These are phyloP conservation scores for Lepus americanus DNA, from an alignment of 2,113 vertebrate species.

Conservation along the genomic window DNA sequence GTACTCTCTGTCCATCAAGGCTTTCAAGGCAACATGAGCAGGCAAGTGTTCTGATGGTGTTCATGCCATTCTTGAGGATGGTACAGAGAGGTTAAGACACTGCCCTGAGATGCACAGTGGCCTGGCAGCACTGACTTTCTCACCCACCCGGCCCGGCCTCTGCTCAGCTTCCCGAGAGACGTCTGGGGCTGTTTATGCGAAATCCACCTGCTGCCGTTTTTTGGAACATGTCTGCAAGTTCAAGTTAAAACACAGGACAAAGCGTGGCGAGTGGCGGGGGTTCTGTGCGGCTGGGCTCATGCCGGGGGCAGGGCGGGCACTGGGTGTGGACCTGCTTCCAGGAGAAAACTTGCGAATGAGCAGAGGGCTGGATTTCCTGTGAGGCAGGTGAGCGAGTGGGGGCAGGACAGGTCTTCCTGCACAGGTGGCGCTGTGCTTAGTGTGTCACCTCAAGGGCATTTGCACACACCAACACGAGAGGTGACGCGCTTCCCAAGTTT, in stretches of 20 bases:
- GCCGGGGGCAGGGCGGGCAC: no score
- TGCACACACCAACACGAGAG: no score
- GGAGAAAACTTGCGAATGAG: no score
- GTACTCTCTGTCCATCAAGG: fast-evolving
- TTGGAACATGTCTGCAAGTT: not conserved
- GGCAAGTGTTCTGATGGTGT: fast-evolving
- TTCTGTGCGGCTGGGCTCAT: no score
- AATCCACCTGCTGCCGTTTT: not conserved
- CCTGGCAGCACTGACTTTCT: fast-evolving
- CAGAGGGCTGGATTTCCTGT: no score
- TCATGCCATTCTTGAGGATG: not conserved
- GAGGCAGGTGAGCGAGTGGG: no score
- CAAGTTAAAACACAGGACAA: not conserved
- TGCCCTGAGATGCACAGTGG: not conserved
- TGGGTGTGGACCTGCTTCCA: no score
- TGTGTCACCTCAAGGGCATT: no score
- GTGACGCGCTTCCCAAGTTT: no score
- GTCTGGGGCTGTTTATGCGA: not conserved
- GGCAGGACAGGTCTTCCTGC: no score
- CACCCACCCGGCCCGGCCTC: no score
- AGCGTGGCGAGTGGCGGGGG: not conserved
- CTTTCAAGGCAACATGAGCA: fast-evolving
- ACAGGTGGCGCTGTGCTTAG: no score
- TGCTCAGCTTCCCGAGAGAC: not conserved
- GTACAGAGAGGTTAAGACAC: not conserved